Base-by-base conservation (phyloP, 30 jellyfish, hydroid and myxozoan genomes). In the Turritopsis dohrnii region DNA sequence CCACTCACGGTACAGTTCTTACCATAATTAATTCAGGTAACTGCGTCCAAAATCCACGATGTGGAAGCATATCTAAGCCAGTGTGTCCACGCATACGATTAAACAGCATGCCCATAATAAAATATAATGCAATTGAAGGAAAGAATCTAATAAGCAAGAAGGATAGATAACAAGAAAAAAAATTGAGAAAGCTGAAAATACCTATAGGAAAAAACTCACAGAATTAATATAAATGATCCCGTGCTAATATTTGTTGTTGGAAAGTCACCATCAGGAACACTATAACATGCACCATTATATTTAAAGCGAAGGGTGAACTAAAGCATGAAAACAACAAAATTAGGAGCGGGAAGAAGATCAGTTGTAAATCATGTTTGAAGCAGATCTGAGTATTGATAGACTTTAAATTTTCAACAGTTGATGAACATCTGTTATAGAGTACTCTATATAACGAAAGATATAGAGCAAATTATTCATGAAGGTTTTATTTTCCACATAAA, bases 11-110 rank as follows among this genome's bases (percentile, higher is more conserved):
- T n/a, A n/a, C n/a, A n/a, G n/a, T n/a, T n/a, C 97, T 79, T 71
- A 93, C 99, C 99, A 93, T 93, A 20, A 93, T 89, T 25, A 93
- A 84, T 28, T 93, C 99, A n/a, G 99, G 99, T 20, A 93, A 89
- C 16, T 83, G 85, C 3, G 71, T 26, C 99, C 99, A 93, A 29
- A 93, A 89, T 7, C 76, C 73, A 18, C 84, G 80, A 79, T 93
- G 97, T 0, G 99, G 99, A 52, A 93, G 85, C 65, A 84, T 22
- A 20, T 88, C 96, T 53, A 72, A 79, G 22, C 99, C 99, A 1
- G 65, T 75, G 54, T 80, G 85, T 29, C 99, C 99, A 28, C 97
- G 95, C 88, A 89, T 83, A 21, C 96, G 89, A 73, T 93, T 93
- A 52, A 93, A 66, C 79, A 93, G 86, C 53, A 85, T 69, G 72